These are phyloP conservation scores for Bembecia ichneumoniformis DNA, from an alignment of 2,888 invertebrate species.

Conservation along the genomic window DNA sequence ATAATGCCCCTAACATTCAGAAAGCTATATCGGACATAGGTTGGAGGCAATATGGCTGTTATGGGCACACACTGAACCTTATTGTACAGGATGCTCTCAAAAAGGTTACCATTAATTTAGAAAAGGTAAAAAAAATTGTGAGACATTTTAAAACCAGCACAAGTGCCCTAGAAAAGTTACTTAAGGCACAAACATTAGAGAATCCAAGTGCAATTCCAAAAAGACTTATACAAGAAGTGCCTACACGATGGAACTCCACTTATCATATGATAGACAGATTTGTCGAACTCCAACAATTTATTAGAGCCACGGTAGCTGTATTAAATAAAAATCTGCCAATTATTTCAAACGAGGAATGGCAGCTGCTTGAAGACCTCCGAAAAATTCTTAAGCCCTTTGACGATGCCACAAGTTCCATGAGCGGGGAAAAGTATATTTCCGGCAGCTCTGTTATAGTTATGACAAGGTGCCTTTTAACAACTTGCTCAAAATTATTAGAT, in stretches of 20 bases:
- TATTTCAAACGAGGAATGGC: constrained; percentile 15
- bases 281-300: constrained; percentile 14
- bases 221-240: constrained; percentile 16
- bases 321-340: constrained; percentile 8
- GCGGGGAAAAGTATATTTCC: constrained; percentile 13
- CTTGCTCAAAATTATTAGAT: constrained; percentile 1
- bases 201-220: constrained; percentile 13
- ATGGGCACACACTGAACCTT: constrained; percentile 15
- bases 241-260: too few species aligned
- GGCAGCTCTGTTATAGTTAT: constrained; percentile 14
- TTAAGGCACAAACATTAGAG: constrained; percentile 12
- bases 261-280: constrained; percentile 16
- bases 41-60: constrained; percentile 16
- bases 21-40: constrained; percentile 12
- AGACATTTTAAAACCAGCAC: constrained; percentile 12
- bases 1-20: constrained; percentile 23
- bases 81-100: constrained; percentile 10
- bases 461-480: constrained; percentile 11
- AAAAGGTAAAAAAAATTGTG: constrained; percentile 15
- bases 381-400: background rate
- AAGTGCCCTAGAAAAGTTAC: constrained; percentile 11
- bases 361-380: constrained; percentile 5
- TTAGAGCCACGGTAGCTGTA: constrained; percentile 12
- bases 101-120: constrained; percentile 4
- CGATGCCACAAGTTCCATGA: background rate